phyloP scores from a whole-genome alignment of 2,888 invertebrate species.

The Oligia fasciuncula region DNA sequence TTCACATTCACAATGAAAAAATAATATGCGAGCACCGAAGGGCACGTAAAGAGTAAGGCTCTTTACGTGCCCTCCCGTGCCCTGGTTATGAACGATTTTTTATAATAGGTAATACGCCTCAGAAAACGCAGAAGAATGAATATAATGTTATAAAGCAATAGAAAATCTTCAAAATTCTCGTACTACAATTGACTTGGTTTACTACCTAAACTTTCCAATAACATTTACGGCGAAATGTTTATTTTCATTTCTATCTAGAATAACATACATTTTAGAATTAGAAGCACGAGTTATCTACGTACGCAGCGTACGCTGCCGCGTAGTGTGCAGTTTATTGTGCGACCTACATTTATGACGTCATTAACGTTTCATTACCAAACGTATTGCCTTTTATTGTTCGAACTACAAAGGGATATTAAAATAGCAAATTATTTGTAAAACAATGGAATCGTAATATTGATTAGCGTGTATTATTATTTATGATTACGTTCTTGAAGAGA shows the following conservation, averaged over 20 bases:
- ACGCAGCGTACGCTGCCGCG: neutral
- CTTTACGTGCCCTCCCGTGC: neutral
- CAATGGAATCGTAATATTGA: constrained; percentile 43
- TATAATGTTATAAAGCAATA: neutral
- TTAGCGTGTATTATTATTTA: neutral
- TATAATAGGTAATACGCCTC: neutral
- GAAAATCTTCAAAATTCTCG: neutral
- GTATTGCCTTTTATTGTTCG: constrained; percentile 31
- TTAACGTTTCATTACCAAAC: constrained; percentile 14
- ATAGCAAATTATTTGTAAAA: constrained; percentile 29
- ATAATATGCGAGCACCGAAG: too few species aligned
- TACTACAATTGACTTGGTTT: neutral
- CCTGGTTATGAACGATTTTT: neutral
- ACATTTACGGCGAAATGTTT: neutral
- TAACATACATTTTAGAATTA: neutral
- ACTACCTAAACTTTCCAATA: neutral
- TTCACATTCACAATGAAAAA: too few species aligned
- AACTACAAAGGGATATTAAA: constrained; percentile 50
- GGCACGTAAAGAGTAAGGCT: neutral
- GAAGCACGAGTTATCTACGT: constrained; percentile 11
- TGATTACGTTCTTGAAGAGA: neutral
- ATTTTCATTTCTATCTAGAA: neutral
- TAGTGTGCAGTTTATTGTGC: constrained; percentile 15
- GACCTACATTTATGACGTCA: constrained; percentile 17
- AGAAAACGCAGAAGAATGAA: neutral